Evolutionary conservation across 2,888 invertebrate genomes (phyloP), one percentile per base, ranked within the genome.

Genomic region (Ormyrus pomaceus): DNA sequence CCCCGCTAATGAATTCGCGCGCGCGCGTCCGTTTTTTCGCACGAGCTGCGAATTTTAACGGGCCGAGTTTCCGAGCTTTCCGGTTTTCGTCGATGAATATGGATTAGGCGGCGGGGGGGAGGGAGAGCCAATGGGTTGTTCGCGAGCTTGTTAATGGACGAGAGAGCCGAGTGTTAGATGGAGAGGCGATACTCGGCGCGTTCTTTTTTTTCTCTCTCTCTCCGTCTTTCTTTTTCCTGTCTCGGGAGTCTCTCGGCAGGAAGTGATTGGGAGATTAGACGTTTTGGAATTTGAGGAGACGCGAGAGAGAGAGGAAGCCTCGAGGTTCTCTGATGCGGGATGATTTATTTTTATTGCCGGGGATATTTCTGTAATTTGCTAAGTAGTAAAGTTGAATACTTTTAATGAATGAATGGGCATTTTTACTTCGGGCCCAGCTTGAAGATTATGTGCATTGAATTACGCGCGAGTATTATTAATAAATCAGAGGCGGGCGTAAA

Each of bases 41-140:
- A 51, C 50, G 48, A 19, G 53, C 51, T 19, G 73, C 73, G 73
- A 56, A 56, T 51, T 59, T 59, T 51, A 13, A 71, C 19, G 50
- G 19, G 34, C 9, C 48, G 13, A 13, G 58, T 58, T 53, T 10
- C 56, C 10, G 34, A 34, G 34, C 34, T 34, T n/a, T 11, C 58
- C 56, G 34, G 62, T 48, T 75, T 79, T 75, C 61, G 11, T 80
- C 68, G 72, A 72, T 80, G 80, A 80, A 80, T 76, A 53, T 53
- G 53, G 11, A 53, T 53, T 53, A 10, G 11, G 13, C 7, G 19
- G 1, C 4, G 34, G 7, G 1, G 34, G 34, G 7, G 66, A 66
- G 34, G n/a, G 46, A 62, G 8, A 19, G 46, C 9, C 46, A 9
- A 62, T 66, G 11, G 11, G 70, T 7, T 72, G 71, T 72, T 72